Evolutionary conservation across 1,140 invertebrate species (phyloP).

Genomic region (Drosophila ogumai): DNA sequence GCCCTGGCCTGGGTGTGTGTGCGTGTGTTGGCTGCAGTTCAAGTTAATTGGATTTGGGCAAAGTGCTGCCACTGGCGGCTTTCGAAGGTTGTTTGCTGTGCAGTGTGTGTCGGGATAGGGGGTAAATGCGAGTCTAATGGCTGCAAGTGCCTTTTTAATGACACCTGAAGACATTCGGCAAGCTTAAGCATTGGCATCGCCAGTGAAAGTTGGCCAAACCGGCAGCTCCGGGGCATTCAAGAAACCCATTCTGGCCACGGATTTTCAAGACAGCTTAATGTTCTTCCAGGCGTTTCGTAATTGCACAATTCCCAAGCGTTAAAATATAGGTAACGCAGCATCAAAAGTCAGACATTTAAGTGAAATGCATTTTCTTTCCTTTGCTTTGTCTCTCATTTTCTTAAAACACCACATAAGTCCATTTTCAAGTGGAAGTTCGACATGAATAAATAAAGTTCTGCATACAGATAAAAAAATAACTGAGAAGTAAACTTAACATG

Average conservation of each 20-base stretch:
- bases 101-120: constrained; percentile 8
- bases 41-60: constrained; percentile 81
- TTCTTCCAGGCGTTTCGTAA: constrained; percentile 9
- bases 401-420: not conserved
- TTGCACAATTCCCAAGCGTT: not conserved
- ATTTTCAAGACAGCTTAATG: constrained; percentile 7
- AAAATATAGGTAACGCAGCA: not conserved
- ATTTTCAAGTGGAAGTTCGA: not conserved
- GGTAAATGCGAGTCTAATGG: constrained; percentile 67
- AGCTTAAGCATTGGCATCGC: constrained; percentile 43
- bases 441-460: not conserved
- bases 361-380: not conserved
- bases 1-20: constrained; percentile 3
- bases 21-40: constrained; percentile 63
- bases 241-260: constrained; percentile 25
- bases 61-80: constrained; percentile 66
- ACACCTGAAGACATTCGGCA: constrained; percentile 53
- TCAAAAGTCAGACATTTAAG: not conserved
- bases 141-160: constrained; percentile 57
- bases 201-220: constrained; percentile 24
- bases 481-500: not conserved
- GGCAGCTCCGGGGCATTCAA: constrained; percentile 20
- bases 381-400: not conserved
- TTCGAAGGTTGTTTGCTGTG: constrained; percentile 52
- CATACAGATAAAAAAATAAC: not conserved